Evolutionary conservation across 30 jellyfish, hydroid and myxozoan species (phyloP), one percentile per base, ranked within the genome.

Genomic region (Euphysa ruthae): DNA sequence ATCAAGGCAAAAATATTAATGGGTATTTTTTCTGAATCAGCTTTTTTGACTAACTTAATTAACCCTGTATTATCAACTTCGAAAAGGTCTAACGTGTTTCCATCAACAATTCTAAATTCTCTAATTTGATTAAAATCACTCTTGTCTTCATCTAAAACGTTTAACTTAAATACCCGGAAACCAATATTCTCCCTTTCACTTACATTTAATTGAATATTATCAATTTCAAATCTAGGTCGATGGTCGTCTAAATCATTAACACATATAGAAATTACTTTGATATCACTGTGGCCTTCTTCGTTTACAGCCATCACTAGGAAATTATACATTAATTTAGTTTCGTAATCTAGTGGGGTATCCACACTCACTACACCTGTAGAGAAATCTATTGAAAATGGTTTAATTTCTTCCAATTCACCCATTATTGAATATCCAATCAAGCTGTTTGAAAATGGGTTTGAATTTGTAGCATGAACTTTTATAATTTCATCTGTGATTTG

Each of bases 191-290:
- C 63, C 6, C 24, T 19, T 33, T 80, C 93, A 30, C 79, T 29
- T 3, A 80, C 78, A 21, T 29, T 28, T 0, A 58, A 43, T 1
- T 61, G 23, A 34, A 73, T 33, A n/a, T 16, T 28, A 21, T 65
- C 19, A 13, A 68, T 44, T 19, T 30, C 29, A 35, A 80, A 80
- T 1, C 15, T 23, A 5, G 93, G 92, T 8, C 55, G 35, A 35
- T 80, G 70, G 54, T 80, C 93, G 52, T 80, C 61, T 16, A 61
- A 12, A 49, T 80, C 93, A 8, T 64, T 69, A 10, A 80, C 93
- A 54, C 64, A 55, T 33, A 80, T 63, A 27, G 62, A 27, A 6
- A 80, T 91, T 4, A 77, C 42, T 4, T 77, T 71, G 6, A 50
- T 49, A 43, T 63, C 93, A 49, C 55, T 26, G 20, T 69, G 31